These are phyloP conservation scores for Pseudolaguvia tuberculata DNA, from an alignment of 2,113 vertebrate genomes.

Conservation along the genomic window DNA sequence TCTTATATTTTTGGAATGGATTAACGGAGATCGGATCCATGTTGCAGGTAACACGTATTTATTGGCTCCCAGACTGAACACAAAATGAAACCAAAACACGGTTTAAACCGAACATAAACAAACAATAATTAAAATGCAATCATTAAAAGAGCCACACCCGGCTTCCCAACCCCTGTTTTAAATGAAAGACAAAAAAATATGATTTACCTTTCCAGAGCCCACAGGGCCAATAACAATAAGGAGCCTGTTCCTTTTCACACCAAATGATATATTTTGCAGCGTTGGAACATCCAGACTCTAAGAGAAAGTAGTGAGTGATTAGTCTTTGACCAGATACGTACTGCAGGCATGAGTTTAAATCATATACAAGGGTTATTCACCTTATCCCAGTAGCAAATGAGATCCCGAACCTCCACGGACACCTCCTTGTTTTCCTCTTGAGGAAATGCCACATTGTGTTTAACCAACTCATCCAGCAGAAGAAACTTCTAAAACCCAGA, in stretches of 20 bases:
- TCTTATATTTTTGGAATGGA: too few species aligned
- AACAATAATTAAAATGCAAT: too few species aligned
- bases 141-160: too few species aligned
- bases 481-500: conserved; percentile 72
- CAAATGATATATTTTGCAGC: conserved; percentile 77
- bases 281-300: conserved; percentile 78
- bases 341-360: neutral
- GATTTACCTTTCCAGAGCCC: conserved; percentile 85
- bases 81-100: too few species aligned
- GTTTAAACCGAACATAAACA: too few species aligned
- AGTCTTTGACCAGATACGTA: neutral
- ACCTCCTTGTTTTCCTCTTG: conserved; percentile 56
- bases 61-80: too few species aligned
- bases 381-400: conserved; percentile 87
- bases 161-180: too few species aligned
- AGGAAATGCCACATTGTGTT: conserved; percentile 36
- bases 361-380: conserved; percentile 56
- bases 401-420: conserved; percentile 70
- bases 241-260: conserved; percentile 77
- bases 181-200: neutral
- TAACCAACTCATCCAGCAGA: conserved; percentile 74
- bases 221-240: conserved; percentile 89
- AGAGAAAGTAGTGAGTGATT: neutral
- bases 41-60: too few species aligned
- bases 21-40: too few species aligned